Percentiles rank a stretch among this genome's conserved stretches.
These are phyloP conservation scores for Augochlorella aurata DNA, from an alignment of 2,888 invertebrate species.

Conservation along the genomic window DNA sequence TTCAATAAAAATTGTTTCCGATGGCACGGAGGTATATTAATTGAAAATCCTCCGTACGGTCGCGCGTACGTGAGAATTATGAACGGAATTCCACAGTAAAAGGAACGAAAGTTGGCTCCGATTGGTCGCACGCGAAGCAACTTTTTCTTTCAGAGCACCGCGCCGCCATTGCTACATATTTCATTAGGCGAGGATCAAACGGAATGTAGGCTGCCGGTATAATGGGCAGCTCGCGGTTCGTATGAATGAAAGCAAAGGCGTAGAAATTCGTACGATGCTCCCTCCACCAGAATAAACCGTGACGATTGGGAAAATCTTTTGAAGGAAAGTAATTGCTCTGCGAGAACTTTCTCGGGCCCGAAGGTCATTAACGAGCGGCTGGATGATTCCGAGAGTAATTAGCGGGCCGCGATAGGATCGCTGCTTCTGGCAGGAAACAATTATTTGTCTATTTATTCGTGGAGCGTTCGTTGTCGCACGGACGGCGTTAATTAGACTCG, in stretches of 20 bases:
- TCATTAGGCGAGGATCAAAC: background rate
- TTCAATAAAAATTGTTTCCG: no score
- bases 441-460: slow-evolving; percentile 43
- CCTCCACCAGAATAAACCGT: slow-evolving; percentile 41
- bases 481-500: slow-evolving; percentile 35
- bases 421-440: slow-evolving; percentile 47
- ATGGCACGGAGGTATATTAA: no score
- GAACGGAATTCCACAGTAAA: no score
- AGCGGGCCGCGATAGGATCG: slow-evolving; percentile 57
- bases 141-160: slow-evolving; percentile 57
- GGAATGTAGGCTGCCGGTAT: background rate
- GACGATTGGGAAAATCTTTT: slow-evolving; percentile 65
- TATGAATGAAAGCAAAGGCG: slow-evolving; percentile 59
- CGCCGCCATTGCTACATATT: slow-evolving; percentile 47
- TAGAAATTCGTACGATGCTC: slow-evolving; percentile 33
- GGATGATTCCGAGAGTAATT: slow-evolving; percentile 63
- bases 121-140: slow-evolving; percentile 36
- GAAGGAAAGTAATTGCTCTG: slow-evolving; percentile 77
- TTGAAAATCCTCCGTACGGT: no score
- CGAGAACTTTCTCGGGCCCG: slow-evolving; percentile 74
- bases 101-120: background rate
- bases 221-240: background rate
- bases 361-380: slow-evolving; percentile 79
- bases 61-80: no score
- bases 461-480: slow-evolving; percentile 39